Percentiles rank a stretch among this genome's conserved stretches.
Conservation (phyloP, 2,888 invertebrate species). For the Cylloceria caligata region DNA sequence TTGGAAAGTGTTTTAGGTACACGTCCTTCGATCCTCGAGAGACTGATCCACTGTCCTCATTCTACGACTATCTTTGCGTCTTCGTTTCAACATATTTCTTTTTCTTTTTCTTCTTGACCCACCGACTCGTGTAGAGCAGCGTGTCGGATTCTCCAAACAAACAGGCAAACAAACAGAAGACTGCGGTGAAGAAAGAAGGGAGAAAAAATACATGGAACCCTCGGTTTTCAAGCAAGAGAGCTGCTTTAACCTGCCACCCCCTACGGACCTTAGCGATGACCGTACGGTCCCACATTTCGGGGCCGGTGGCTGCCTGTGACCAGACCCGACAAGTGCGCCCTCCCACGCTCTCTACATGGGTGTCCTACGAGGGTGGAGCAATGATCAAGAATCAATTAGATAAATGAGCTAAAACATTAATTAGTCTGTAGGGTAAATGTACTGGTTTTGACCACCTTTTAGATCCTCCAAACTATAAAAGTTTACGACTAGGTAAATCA, state of each 20-base stretch:
- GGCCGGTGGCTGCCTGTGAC: constrained; percentile 8
- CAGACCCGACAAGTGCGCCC: constrained; percentile 53
- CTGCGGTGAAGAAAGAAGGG: constrained; percentile 16
- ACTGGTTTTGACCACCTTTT: too few relatives aligned
- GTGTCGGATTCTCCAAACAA: constrained; percentile 75
- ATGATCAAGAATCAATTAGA: constrained; percentile 16
- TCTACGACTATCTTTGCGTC: not conserved
- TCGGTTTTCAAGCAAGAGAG: constrained; percentile 27
- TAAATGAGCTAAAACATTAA: not conserved
- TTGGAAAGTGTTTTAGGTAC: not conserved
- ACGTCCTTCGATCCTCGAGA: constrained; percentile 7
- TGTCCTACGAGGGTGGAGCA: constrained; percentile 16
- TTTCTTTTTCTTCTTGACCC: constrained; percentile 17
- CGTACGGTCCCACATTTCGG: constrained; percentile 52
- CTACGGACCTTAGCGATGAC: constrained; percentile 54
- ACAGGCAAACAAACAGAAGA: constrained; percentile 78
- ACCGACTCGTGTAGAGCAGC: constrained; percentile 29
- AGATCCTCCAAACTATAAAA: too few relatives aligned
- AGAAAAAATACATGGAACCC: constrained; percentile 34
- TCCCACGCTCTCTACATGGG: constrained; percentile 42
- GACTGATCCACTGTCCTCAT: constrained; percentile 39
- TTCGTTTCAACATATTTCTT: constrained; percentile 25
- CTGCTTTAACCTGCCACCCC: constrained; percentile 20
- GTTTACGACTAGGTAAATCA: too few relatives aligned
- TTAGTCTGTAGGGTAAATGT: not conserved